Evolutionary conservation across 1,140 invertebrate genomes (phyloP).

Genomic region (Leptinotarsa defecta): DNA sequence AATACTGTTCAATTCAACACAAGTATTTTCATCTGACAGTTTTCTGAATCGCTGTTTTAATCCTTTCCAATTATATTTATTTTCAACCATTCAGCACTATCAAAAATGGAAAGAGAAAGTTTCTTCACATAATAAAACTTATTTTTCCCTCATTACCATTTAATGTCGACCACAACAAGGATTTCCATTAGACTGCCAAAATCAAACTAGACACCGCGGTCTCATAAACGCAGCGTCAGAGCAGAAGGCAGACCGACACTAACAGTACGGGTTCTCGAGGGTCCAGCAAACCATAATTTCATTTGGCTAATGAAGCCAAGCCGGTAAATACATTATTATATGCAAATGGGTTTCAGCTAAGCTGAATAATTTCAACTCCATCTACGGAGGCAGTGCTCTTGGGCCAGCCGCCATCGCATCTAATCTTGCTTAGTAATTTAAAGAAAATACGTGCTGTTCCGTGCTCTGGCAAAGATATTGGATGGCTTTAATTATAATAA

Average conservation of each 20-base stretch:
- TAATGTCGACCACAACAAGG: background rate
- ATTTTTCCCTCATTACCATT: background rate
- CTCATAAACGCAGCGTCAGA: conserved; percentile 33
- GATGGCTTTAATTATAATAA: conserved; percentile 11
- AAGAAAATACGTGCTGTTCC: conserved; percentile 17
- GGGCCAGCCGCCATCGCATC: background rate
- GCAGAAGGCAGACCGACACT: conserved; percentile 30
- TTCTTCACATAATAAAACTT: no score
- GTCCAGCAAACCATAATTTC: conserved; percentile 48
- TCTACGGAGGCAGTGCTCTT: conserved; percentile 13
- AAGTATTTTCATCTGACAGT: no score
- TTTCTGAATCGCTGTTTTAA: no score
- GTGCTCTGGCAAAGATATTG: background rate
- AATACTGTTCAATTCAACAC: no score
- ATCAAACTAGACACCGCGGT: conserved; percentile 34
- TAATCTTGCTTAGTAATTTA: conserved; percentile 21
- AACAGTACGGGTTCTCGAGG: conserved; percentile 32
- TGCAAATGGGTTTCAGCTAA: conserved; percentile 51
- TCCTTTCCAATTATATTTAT: no score
- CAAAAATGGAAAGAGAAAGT: no score
- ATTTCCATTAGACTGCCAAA: conserved; percentile 15
- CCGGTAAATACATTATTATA: conserved; percentile 54
- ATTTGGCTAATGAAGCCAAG: conserved; percentile 51
- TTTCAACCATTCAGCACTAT: no score
- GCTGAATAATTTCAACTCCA: conserved; percentile 45